Percentiles rank a stretch among this genome's conserved stretches.
Evolutionary conservation across 2,888 invertebrate genomes (phyloP).

Genomic region (Melolontha melolontha): DNA sequence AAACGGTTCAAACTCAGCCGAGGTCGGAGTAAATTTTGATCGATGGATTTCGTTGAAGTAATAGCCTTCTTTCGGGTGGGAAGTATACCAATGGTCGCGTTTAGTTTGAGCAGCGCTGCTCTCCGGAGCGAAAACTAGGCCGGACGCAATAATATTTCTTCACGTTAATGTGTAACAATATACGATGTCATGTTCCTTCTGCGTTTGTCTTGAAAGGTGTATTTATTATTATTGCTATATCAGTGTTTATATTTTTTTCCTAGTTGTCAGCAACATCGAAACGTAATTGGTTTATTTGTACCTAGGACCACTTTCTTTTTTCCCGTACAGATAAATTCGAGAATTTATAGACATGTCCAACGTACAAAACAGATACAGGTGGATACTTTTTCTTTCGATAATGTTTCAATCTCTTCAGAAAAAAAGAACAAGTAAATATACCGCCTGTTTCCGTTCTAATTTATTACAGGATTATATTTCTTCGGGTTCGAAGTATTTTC

Average conservation of each 20-base stretch:
- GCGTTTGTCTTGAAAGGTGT: conserved; percentile 9
- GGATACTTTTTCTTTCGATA: conserved; percentile 3
- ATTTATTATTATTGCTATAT: conserved; percentile 20
- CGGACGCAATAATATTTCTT: conserved; percentile 26
- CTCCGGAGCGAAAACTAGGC: conserved; percentile 8
- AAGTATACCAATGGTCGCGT: conserved; percentile 14
- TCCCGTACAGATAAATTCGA: neutral
- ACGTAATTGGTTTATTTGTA: conserved; percentile 22
- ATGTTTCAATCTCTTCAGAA: conserved; percentile 1
- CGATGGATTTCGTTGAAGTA: conserved; percentile 27
- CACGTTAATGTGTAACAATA: conserved; percentile 13
- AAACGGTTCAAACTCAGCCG: conserved; percentile 21
- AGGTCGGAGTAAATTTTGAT: conserved; percentile 31
- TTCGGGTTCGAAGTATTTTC: too few relatives aligned
- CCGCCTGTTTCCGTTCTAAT: too few relatives aligned
- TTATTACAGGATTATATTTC: too few relatives aligned
- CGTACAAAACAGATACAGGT: neutral
- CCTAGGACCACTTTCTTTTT: conserved; percentile 1
- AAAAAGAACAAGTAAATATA: neutral
- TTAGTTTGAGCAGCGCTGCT: conserved; percentile 8
- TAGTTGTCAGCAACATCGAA: conserved; percentile 7
- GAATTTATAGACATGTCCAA: conserved; percentile 6
- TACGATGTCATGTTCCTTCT: conserved; percentile 11
- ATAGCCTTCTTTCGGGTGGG: conserved; percentile 19
- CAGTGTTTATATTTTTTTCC: conserved; percentile 22